These are phyloP conservation scores for Orussus abietinus DNA, from an alignment of 1,140 invertebrate genomes.

Conservation along the genomic window DNA sequence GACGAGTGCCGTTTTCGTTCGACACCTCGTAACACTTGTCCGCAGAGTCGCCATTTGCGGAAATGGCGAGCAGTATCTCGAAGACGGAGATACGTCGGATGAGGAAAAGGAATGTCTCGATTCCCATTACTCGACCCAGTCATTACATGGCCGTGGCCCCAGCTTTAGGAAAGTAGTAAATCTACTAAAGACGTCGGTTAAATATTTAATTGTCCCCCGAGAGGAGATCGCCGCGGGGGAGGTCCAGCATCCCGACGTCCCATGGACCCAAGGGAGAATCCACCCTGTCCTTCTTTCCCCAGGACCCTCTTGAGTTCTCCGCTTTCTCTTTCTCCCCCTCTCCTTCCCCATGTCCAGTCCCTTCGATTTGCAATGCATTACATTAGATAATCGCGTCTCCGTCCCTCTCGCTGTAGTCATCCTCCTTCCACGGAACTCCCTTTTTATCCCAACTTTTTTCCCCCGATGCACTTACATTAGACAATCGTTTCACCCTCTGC, in stretches of 20 bases:
- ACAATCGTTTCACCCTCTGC: slow-evolving; percentile 19
- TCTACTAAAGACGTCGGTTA: slow-evolving; percentile 26
- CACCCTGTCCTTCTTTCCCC: background rate
- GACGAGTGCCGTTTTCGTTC: too few species aligned
- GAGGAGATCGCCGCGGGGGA: slow-evolving; percentile 14
- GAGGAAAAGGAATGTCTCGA: too few species aligned
- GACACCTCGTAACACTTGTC: too few species aligned
- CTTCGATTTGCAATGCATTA: too few species aligned
- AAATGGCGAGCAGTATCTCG: too few species aligned
- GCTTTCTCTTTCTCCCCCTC: background rate
- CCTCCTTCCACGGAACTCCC: background rate
- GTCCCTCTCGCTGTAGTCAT: slow-evolving; percentile 4
- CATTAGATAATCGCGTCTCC: too few species aligned
- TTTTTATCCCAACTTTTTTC: slow-evolving; percentile 12
- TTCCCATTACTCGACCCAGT: too few species aligned
- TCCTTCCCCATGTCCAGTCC: background rate
- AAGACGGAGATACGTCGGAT: too few species aligned
- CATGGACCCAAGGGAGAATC: too few species aligned
- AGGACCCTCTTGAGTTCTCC: background rate
- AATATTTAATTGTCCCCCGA: slow-evolving; percentile 31
- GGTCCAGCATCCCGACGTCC: slow-evolving; percentile 17
- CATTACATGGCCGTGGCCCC: too few species aligned
- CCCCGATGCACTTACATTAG: slow-evolving; percentile 24
- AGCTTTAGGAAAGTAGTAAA: slow-evolving; percentile 19
- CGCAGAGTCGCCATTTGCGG: too few species aligned